Base-by-base conservation (phyloP, 1,140 invertebrate genomes). In the Eubasilissa regina region DNA sequence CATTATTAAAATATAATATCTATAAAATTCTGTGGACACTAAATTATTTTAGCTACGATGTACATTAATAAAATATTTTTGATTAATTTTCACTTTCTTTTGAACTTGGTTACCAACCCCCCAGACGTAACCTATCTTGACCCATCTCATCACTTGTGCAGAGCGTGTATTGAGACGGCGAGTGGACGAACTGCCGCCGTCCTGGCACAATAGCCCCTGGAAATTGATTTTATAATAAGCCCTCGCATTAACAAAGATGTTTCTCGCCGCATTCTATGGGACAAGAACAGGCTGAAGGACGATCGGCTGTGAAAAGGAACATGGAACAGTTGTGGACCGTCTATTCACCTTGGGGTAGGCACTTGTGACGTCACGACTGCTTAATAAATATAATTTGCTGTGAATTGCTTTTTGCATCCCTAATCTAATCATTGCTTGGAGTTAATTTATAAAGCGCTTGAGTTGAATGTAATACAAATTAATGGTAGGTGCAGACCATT, bases 151-250 rank as follows among this genome's bases (percentile, higher is more conserved):
- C 17, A 43, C 62, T 66, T 66, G 6, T 47, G 10, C 43, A 56
- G 10, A n/a, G n/a, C n/a, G 17, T 15, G 25, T 35, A 35, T 35
- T 35, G 25, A 35, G 15, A 13, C 13, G 44, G 3, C 13, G 66
- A 21, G 9, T 70, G 66, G 66, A 70, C 70, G 35, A 74, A 74
- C 70, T 58, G 44, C 70, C 70, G 48, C 21, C 70, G 48, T 74
- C 70, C 43, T 12, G 10, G 10, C 53, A 74, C 70, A 74, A 74
- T 74, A 35, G 70, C 11, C 51, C 12, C 70, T 64, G 58, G 73
- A 60, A 75, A 75, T 75, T 75, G 74, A 75, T 75, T 75, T 75
- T 75, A 64, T 75, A 75, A 75, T 75, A 75, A 75, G 74, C 74
- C 44, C 19, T 21, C 53, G 74, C 58, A 60, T 64, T 75, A 75